A percentile compares a stretch with the other conserved stretches of the same genome.
Evolutionary conservation across 2,888 invertebrate genomes (phyloP).

Genomic region (Neoascia interrupta): DNA sequence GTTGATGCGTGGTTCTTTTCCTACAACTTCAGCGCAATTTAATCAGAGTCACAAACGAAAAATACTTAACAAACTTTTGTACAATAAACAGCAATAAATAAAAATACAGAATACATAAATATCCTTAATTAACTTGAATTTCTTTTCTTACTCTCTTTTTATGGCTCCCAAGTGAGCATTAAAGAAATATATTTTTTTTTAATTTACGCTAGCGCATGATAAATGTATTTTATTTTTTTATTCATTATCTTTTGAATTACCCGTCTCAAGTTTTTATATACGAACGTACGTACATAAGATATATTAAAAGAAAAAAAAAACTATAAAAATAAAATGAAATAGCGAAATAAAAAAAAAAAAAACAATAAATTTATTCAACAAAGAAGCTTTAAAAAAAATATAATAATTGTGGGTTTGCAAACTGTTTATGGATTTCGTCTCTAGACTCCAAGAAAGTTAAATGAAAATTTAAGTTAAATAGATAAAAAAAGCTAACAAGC

Average conservation of each 20-base stretch:
- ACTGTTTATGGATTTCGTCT: neutral
- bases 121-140: neutral
- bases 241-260: conserved; percentile 38
- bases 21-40: neutral
- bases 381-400: conserved; percentile 51
- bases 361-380: conserved; percentile 46
- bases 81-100: conserved; percentile 2
- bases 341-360: conserved; percentile 59
- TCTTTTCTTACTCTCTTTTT: neutral
- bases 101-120: neutral
- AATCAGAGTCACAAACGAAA: neutral
- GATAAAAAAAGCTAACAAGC: neutral
- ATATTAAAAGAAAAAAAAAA: neutral
- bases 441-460: conserved; percentile 16
- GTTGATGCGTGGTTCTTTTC: neutral
- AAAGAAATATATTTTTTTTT: conserved; percentile 59
- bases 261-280: conserved; percentile 29
- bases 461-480: neutral
- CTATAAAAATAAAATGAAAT: conserved; percentile 10
- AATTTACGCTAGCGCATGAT: no score
- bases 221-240: no score
- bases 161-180: conserved; percentile 57
- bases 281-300: neutral
- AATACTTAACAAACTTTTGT: neutral
- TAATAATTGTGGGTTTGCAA: conserved; percentile 47